Conservation (phyloP, 1,140 invertebrate genomes). For the Drosophila navojoa region DNA sequence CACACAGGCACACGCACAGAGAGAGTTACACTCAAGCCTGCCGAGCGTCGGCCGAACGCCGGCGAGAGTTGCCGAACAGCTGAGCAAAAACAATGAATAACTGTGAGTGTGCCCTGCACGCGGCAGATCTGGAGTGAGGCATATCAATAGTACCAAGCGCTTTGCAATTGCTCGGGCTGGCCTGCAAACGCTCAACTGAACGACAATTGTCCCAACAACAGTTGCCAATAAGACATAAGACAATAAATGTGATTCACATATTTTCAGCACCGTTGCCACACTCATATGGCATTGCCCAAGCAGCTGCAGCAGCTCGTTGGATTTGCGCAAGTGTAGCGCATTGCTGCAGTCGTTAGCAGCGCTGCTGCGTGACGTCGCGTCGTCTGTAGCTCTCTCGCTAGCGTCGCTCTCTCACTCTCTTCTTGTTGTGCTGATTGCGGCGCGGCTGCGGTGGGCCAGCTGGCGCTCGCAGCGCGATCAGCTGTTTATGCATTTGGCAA, state of each 20-base stretch:
- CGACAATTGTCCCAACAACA: no score
- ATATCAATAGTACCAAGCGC: neutral
- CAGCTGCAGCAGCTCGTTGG: no score
- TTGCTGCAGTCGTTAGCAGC: slow-evolving; percentile 5
- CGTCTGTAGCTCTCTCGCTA: neutral
- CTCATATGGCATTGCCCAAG: no score
- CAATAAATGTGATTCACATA: no score
- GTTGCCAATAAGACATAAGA: no score
- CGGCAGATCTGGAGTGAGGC: slow-evolving; percentile 10
- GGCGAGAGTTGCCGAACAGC: slow-evolving; percentile 29
- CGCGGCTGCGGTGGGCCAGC: neutral
- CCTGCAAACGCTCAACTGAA: no score
- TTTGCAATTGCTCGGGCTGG: no score
- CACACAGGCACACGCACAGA: neutral
- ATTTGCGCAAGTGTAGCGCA: slow-evolving; percentile 5
- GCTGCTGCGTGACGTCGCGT: neutral
- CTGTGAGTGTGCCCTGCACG: slow-evolving; percentile 10
- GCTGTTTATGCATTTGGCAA: no score
- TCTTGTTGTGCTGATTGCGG: neutral
- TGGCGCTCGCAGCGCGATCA: slow-evolving; percentile 2
- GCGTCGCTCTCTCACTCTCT: neutral
- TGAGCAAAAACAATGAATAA: slow-evolving; percentile 29
- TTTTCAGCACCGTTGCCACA: no score
- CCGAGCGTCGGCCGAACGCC: neutral
- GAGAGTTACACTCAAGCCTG: slow-evolving; percentile 3